Evolutionary conservation across 2,113 vertebrate genomes (phyloP).

Genomic region (Menidia beryllina): DNA sequence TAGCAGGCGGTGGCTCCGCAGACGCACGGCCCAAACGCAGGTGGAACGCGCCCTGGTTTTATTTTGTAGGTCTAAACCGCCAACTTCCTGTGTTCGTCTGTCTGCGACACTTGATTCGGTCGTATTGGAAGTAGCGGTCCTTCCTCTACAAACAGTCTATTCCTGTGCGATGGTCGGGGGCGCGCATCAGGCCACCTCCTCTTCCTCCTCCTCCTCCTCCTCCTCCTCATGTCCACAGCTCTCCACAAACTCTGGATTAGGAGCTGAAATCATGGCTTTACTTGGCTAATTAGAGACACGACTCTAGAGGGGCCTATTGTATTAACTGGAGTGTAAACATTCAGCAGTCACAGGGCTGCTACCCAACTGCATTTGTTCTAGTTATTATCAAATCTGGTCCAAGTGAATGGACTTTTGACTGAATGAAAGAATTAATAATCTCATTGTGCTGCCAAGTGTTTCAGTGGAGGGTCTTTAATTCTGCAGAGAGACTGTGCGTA

Average conservation of each 20-base stretch:
- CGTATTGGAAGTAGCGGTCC: slow-evolving; percentile 58
- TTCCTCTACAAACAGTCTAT: slow-evolving; percentile 69
- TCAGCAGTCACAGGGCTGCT: slow-evolving; percentile 49
- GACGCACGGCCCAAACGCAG: not conserved
- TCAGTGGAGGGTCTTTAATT: slow-evolving; percentile 1
- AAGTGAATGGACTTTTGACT: slow-evolving; percentile 48
- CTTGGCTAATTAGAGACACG: slow-evolving; percentile 60
- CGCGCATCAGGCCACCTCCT: slow-evolving; percentile 75
- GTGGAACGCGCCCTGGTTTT: slow-evolving; percentile 21
- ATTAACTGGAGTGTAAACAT: slow-evolving; percentile 62
- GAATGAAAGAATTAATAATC: slow-evolving; percentile 21
- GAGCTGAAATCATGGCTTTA: slow-evolving; percentile 51
- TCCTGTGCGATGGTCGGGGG: slow-evolving; percentile 74
- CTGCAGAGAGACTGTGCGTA: not conserved
- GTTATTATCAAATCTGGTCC: slow-evolving; percentile 42
- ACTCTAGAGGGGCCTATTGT: slow-evolving; percentile 46
- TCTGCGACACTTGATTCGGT: slow-evolving; percentile 44
- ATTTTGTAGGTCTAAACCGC: slow-evolving; percentile 38
- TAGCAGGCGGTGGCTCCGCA: not conserved
- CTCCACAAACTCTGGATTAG: slow-evolving; percentile 37
- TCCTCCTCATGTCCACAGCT: slow-evolving; percentile 44
- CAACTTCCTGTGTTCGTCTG: slow-evolving; percentile 35
- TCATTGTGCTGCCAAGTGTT: slow-evolving; percentile 24
- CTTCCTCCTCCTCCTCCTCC: slow-evolving; percentile 60
- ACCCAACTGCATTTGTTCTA: slow-evolving; percentile 56